Evolutionary conservation across 2,797 vertebrate genomes (phyloP), one percentile per base, ranked within the genome.

Genomic region (Phrynocephalus guinanensis): DNA sequence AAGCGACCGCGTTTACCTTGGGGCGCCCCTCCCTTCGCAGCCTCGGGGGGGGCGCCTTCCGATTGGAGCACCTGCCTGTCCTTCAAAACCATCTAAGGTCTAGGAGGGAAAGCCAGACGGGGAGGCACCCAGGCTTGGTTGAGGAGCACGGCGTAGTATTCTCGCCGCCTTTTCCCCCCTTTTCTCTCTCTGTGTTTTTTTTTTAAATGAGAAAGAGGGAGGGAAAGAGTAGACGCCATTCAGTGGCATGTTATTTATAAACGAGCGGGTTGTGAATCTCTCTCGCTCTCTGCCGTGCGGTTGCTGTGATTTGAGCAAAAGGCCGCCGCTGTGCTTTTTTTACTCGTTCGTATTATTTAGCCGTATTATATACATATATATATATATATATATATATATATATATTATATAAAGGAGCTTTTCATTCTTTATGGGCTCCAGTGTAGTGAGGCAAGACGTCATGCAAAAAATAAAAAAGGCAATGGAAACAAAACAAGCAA

Each of bases 91-190:
- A 20, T 70, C 81, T 26, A 20, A 60, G 20, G 92, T 20, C n/a
- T 38, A 26, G 10, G 78, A 85, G 15, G 66, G 82, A 83, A 86
- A 87, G 87, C 87, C 79, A 86, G 87, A 73, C 91, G 86, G 84
- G 89, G 90, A 92, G 93, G 93, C n/a, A 92, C 91, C 94, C 91
- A 93, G 93, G 95, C 91, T 95, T 83, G 94, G 95, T 95, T 93
- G 95, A 93, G 88, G 87, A 83, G 90, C 89, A 85, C 93, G 86
- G 92, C 89, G 82, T 91, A 91, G 93, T 90, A 85, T 76, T 84
- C 30, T 11, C 70, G 10, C 3, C n/a, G 5, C 26, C 24, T 26
- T 68, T 77, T 30, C 13, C 20, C 13, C 20, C 60, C 38, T 73
- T 28, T 4, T n/a, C 20, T n/a, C 28, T n/a, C 28, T n/a, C 70